Evolutionary conservation across 2,888 invertebrate species (phyloP), one percentile per base, ranked within the genome.

Genomic region (Stenurella melanura): DNA sequence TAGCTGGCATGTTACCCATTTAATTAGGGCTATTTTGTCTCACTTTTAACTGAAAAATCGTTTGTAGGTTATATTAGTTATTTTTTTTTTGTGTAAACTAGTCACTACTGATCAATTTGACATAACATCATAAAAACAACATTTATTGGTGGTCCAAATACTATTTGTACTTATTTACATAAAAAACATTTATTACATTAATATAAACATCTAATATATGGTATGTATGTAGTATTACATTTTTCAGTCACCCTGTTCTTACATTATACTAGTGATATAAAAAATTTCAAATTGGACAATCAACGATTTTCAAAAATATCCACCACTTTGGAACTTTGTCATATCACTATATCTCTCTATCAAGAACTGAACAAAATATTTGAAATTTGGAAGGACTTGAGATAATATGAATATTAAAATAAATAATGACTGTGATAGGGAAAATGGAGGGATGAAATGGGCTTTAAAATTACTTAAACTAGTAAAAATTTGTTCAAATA

Each of bases 401-500:
- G 57, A 72, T 73, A 63, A 57, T 64, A 66, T 76, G 77, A 74
- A 81, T 81, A 79, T 78, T 79, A 73, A 80, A 79, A 81, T 82
- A 80, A 82, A 78, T 80, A 75, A 78, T 75, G 78, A 78, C 76
- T 81, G 80, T 74, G 80, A 76, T 58, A 21, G 64, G 58, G 63
- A 19, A 50, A 61, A 82, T 84, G 84, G 83, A 85, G 83, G 83
- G 84, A 84, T 81, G 79, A 83, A 81, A 78, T 83, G 84, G 84
- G 83, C 82, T 77, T 79, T 79, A 79, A 78, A 79, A 78, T 76
- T 78, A 80, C 80, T 78, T 83, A 83, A 81, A 79, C 80, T 83
- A 83, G 78, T 77, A 84, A 82, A 81, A 78, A 79, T 85, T 81
- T 83, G 83, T 80, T 83, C 83, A 78, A 85, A 86, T 86, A 81